Base-by-base conservation (phyloP, 23 tunicate species). In the Phallusia fumigata region DNA sequence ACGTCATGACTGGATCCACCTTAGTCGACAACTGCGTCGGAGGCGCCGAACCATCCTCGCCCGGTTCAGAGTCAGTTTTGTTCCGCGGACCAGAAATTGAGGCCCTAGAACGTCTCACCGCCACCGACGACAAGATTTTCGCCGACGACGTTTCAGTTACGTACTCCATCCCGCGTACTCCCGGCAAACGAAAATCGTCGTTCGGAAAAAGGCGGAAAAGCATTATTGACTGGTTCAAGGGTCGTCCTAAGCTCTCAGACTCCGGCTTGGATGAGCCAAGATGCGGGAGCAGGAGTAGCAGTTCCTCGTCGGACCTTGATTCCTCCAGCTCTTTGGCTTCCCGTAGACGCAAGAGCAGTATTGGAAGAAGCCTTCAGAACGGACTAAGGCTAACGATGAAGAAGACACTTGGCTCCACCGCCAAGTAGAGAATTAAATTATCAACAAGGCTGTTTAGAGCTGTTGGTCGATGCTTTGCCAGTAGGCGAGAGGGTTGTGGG, bases 1-100 rank as follows among this genome's bases (percentile, higher is more conserved):
- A 80, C 36, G 94, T 89, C 19, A 84, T 89, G 88, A 84, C 78
- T 58, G 69, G 69, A 21, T 58, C 69, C 13, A 58, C 69, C 13
- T 58, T 58, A 24, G 28, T 58, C 13, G 69, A 58, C 69, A 58
- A 58, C 69, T 58, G 69, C 16, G 69, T 58, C 69, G 69, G 69
- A 58, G 69, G 69, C 26, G 13, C 15, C 13, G 69, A 58, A 16
- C 13, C 69, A 58, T 21, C 26, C 2, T 58, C 69, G 11, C 69
- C 69, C 28, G 69, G 28, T 21, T 8, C 69, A 22, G 69, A 58
- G 69, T 58, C 69, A 22, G 69, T 58, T 1, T 6, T 58, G 69
- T 24, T 58, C 1, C 69, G 69, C 26, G 69, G 69, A 21, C 28
- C 28, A 1, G 69, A 58, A 58, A 58, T 58, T 16, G 69, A 58